Conservation (phyloP, 92 coral and sea anemone species). For the Heliopora coerulea region DNA sequence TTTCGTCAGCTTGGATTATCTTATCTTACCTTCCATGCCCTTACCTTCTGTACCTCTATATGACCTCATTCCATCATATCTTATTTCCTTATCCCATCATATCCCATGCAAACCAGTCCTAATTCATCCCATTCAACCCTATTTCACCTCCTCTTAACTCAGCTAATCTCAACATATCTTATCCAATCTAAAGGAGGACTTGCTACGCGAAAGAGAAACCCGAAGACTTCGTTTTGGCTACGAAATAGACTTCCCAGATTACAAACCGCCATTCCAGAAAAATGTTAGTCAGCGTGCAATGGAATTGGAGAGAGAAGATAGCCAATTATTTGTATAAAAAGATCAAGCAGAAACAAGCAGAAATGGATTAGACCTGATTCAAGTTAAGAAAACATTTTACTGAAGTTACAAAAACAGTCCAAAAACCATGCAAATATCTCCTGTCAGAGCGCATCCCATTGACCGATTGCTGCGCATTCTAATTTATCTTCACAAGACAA, state of each 20-base stretch:
- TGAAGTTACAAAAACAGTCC: not conserved
- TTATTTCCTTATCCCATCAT: not conserved
- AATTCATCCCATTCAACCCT: not conserved
- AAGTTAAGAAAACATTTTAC: too few species aligned
- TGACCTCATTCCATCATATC: not conserved
- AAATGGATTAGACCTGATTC: too few species aligned
- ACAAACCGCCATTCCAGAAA: constrained; percentile 87
- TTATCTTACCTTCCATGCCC: not conserved
- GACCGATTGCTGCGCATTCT: too few species aligned
- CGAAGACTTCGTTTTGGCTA: constrained; percentile 80
- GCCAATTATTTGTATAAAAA: too few species aligned
- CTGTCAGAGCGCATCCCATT: not conserved
- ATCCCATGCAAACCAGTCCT: not conserved
- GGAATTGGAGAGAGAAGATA: constrained; percentile 77
- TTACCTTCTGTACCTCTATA: not conserved
- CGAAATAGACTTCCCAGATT: constrained; percentile 88
- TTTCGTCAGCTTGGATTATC: not conserved
- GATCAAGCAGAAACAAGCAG: too few species aligned
- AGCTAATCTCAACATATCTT: not conserved
- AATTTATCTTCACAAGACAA: too few species aligned
- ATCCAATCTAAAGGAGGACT: constrained; percentile 66
- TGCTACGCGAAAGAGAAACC: constrained; percentile 73
- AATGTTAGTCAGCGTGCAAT: constrained; percentile 70
- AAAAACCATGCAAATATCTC: too few species aligned
- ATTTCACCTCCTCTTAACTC: not conserved